phyloP scores from a whole-genome alignment of 2,113 vertebrate species.

The Neotragus moschatus region DNA sequence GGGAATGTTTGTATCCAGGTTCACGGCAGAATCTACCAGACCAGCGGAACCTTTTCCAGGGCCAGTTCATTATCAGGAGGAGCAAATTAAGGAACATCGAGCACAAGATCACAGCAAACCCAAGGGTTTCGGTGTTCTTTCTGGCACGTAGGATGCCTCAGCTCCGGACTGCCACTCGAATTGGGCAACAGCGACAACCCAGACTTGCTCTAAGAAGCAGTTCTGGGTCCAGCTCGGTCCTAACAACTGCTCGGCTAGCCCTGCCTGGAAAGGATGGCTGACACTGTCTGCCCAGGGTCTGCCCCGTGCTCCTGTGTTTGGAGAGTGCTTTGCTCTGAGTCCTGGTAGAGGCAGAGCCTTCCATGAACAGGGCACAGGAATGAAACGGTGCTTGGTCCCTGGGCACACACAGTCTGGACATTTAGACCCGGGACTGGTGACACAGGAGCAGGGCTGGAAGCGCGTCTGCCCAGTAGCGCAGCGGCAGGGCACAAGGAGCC shows the following conservation, averaged over 20 bases:
- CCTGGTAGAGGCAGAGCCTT: not conserved
- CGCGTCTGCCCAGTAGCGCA: rapidly evolving
- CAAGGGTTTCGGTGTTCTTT: not conserved
- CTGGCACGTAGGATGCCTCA: not conserved
- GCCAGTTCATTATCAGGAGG: not conserved
- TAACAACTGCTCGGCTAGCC: not conserved
- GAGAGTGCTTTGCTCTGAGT: not conserved
- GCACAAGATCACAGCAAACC: not conserved
- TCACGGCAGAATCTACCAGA: not conserved
- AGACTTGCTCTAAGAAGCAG: not conserved
- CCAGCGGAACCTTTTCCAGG: not conserved
- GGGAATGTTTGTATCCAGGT: not conserved
- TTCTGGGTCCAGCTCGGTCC: rapidly evolving
- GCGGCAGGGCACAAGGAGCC: rapidly evolving
- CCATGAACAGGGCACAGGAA: not conserved
- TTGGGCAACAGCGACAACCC: not conserved
- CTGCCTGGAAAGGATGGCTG: not conserved
- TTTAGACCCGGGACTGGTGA: not conserved
- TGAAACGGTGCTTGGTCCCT: rapidly evolving
- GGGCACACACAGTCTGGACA: too few species aligned
- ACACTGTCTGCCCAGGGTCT: not conserved
- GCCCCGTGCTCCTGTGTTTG: rapidly evolving
- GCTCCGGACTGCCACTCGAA: not conserved
- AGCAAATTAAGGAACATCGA: not conserved
- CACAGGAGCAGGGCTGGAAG: rapidly evolving